Base-by-base conservation (phyloP, 2,113 vertebrate genomes). In the Cryptotis parvus region DNA sequence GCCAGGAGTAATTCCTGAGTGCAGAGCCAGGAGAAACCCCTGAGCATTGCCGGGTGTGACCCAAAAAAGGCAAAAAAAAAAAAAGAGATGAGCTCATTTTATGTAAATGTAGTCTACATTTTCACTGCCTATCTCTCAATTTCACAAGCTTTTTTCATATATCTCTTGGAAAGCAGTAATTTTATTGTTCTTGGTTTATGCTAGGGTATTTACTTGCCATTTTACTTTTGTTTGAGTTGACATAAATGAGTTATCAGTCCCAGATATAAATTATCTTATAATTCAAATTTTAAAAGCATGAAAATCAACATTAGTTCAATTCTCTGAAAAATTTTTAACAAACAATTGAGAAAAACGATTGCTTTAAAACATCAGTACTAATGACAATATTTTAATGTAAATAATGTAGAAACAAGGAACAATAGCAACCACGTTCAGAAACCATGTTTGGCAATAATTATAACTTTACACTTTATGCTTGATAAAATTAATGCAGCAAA, bases 311-410 rank as follows among this genome's bases (percentile, higher is more conserved):
- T 3, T 37, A 55, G 6, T 58, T 55, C 73, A 31, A 75, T 37
- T 83, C 26, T 24, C 80, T 69, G 39, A 52, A 82, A 76, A 85
- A 55, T 0, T 7, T 92, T 68, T 80, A 83, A 49, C 2, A 85
- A 70, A 88, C n/a, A 84, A 79, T 73, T 74, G 43, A 70, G 33
- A 58, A 8, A 22, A 87, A 39, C 35, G 52, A 18, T 75, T 72
- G 65, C 39, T 93, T 91, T 58, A 85, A 76, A 95, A 55, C 3
- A 93, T 61, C 58, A 75, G 18, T 24, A 49, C 2, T 49, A 10
- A 33, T 37, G 29, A 22, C 9, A 33, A 55, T 27, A 75, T 70
- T 37, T n/a, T n/a, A n/a, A n/a, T n/a, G n/a, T n/a, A n/a, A n/a
- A n/a, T n/a, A n/a, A n/a, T n/a, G n/a, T n/a, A n/a, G n/a, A n/a